Evolutionary conservation across 2,113 vertebrate species (phyloP), one percentile per base, ranked within the genome.

Genomic region (Regulus satrapa): DNA sequence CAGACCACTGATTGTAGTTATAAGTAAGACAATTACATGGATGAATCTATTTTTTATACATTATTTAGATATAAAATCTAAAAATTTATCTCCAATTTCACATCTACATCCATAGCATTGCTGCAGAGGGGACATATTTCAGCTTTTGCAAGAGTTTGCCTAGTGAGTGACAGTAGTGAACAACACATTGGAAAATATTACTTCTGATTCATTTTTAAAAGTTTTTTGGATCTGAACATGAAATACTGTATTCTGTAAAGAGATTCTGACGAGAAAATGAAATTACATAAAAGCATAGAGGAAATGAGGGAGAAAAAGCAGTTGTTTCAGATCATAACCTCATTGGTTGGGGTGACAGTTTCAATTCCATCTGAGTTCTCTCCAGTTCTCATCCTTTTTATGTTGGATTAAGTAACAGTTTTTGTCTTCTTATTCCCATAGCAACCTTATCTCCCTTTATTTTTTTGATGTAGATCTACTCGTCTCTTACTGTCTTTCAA

Each of bases 391-490:
- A 24, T 85, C 15, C 79, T 94, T 92, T 94, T 92, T 86, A 81
- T 91, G 77, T 87, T 90, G 69, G 84, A 61, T 83, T 92, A 88
- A 48, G 73, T 86, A 92, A 73, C 71, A 63, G 48, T 36, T 80
- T 94, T 95, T 96, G 91, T 94, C 43, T 4, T 61, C n/a, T 79
- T 76, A 83, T 92, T 90, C 79, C 88, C 88, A 96, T 94, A 74
- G 88, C 77, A 96, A 85, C 83, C 75, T 79, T 84, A 75, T 92
- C 64, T 74, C 5, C 69, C 41, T 55, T 62, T 81, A 48, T 85
- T 84, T 78, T 93, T 75, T 61, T 52, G 10, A 91, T 96, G 91
- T 90, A 97, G 90, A 91, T 96, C 82, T 85, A 36, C 29, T 92
- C 89, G 59, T 62, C 72, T 91, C 56, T 62, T 81, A 18, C 72